A percentile compares a stretch with the other conserved stretches of the same genome.
phyloP scores from a whole-genome alignment of 2,888 invertebrate genomes.

The Cheilosia grossa region DNA sequence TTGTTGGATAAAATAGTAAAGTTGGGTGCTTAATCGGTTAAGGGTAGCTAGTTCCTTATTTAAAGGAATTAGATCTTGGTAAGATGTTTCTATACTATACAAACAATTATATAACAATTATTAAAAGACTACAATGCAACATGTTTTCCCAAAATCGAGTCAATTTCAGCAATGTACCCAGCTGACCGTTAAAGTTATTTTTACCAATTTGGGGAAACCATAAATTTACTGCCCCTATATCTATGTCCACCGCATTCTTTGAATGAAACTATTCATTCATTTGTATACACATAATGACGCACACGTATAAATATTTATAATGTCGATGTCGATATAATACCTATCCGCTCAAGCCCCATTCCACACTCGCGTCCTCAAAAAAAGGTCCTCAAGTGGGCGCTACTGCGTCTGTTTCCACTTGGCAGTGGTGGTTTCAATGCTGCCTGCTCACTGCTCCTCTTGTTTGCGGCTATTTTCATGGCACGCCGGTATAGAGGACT shows the following conservation, averaged over 20 bases:
- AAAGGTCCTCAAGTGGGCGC: neutral
- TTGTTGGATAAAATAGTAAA: no score
- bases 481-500: neutral
- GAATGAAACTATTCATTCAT: conserved; percentile 15
- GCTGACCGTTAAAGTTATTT: no score
- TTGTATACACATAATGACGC: neutral
- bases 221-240: no score
- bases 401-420: neutral
- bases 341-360: neutral
- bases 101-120: no score
- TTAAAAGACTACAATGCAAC: no score
- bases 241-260: neutral
- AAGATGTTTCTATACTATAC: no score
- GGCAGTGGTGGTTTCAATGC: conserved; percentile 1
- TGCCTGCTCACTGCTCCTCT: neutral
- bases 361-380: neutral
- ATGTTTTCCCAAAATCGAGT: no score
- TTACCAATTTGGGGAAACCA: no score
- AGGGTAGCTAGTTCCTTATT: no score
- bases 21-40: no score
- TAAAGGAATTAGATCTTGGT: no score
- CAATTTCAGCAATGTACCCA: no score
- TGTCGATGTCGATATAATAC: neutral
- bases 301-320: neutral
- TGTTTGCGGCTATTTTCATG: conserved; percentile 43